These are phyloP conservation scores for Liolophura sinensis DNA, from an alignment of 1,140 invertebrate species.

Conservation along the genomic window DNA sequence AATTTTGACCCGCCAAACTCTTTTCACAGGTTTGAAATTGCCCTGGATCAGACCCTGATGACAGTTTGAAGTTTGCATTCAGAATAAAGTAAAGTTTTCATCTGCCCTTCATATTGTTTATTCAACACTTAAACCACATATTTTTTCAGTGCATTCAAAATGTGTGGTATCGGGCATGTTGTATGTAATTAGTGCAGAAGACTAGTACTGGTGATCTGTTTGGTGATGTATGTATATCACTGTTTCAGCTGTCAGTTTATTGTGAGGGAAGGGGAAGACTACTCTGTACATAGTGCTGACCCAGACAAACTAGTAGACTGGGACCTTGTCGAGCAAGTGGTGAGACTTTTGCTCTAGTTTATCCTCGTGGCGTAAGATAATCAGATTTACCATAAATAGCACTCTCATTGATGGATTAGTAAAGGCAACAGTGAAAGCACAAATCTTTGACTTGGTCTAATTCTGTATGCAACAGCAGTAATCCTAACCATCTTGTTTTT, in stretches of 20 bases:
- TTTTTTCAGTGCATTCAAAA: background rate
- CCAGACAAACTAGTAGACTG: constrained; percentile 90
- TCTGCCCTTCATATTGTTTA: too few relatives aligned
- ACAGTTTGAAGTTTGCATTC: too few relatives aligned
- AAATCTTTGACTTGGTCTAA: constrained; percentile 6
- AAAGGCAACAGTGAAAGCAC: background rate
- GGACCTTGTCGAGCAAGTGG: constrained; percentile 89
- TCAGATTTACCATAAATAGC: too few relatives aligned
- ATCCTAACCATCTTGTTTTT: background rate
- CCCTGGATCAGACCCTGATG: too few relatives aligned
- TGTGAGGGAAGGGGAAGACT: constrained; percentile 78
- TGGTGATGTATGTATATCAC: constrained; percentile 20
- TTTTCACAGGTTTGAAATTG: too few relatives aligned
- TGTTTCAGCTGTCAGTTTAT: constrained; percentile 90
- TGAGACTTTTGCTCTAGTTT: constrained; percentile 65
- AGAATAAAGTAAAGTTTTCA: too few relatives aligned
- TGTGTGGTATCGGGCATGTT: background rate
- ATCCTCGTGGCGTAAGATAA: too few relatives aligned
- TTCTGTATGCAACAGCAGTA: too few relatives aligned
- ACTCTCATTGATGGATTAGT: too few relatives aligned
- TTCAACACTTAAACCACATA: too few relatives aligned
- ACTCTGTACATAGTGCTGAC: constrained; percentile 74
- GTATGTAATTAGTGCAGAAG: background rate
- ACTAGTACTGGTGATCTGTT: background rate
- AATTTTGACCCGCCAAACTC: too few relatives aligned